Base-by-base conservation (phyloP, 1,140 invertebrate species). In the Colletes latitarsis region DNA sequence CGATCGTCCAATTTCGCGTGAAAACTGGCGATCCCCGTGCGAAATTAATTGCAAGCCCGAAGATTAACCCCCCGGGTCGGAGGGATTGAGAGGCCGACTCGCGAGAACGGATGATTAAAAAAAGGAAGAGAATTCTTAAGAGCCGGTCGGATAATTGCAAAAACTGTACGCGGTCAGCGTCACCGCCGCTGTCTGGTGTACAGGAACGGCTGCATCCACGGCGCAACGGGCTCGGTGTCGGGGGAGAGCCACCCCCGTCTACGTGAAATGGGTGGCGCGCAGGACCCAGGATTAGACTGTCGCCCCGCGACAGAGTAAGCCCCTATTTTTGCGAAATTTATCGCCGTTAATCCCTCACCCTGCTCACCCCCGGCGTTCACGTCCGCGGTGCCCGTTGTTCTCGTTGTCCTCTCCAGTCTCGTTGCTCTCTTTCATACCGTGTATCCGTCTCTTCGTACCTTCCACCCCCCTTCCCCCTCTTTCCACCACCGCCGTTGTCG, bases 261-360 rank as follows among this genome's bases (percentile, higher is more conserved):
- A 72, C 80, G 72, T 63, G 67, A 88, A 83, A 82, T 81, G 82
- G 83, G 73, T 76, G 78, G 82, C 60, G 82, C 76, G 76, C 84
- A 46, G 85, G 85, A 83, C 79, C 87, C 82, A 82, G 93, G 92
- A 93, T 93, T 93, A 93, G 90, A 92, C 91, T 92, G 90, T 93
- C 92, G 91, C 89, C 88, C 89, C 83, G 89, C 90, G 93, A 93
- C 92, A 93, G 90, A 77, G 92, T 93, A 92, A 93, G 92, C 92
- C 91, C 91, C 91, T 88, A 93, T 93, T 93, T 93, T 93, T 93
- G 91, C 87, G 90, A 93, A 93, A 93, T 93, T 93, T 93, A 93
- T 93, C 92, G 92, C 90, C 90, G 92, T 92, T 93, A 93, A 93
- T 93, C 92, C 93, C 87, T 93, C 90, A 91, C 72, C 77, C 87